A percentile compares a stretch with the other conserved stretches of the same genome.
phyloP scores from a whole-genome alignment of 2,888 invertebrate genomes.

The Ophion costatus region DNA sequence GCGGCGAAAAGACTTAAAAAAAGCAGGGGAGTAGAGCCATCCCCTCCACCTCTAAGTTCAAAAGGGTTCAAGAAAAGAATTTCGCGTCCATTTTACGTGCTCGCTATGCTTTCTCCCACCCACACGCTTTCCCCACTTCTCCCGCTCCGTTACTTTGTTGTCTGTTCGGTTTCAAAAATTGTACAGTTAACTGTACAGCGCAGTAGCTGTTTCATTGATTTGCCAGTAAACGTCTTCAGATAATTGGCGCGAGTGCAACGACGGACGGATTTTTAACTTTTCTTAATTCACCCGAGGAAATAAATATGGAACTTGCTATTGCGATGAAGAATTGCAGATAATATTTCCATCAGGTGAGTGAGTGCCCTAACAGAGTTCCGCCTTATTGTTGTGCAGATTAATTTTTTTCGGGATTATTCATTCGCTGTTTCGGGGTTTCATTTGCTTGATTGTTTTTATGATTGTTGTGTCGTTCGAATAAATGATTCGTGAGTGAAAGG shows the following conservation, averaged over 20 bases:
- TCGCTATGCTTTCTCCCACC: neutral
- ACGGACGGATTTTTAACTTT: neutral
- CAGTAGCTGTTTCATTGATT: slow-evolving; percentile 37
- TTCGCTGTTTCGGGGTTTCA: too few species aligned
- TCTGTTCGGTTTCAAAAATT: neutral
- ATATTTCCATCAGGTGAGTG: too few species aligned
- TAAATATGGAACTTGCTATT: slow-evolving; percentile 2
- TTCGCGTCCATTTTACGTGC: too few species aligned
- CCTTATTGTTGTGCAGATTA: too few species aligned
- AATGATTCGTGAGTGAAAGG: too few species aligned
- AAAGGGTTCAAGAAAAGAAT: neutral
- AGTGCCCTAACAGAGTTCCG: too few species aligned
- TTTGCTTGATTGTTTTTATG: too few species aligned
- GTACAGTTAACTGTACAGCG: neutral
- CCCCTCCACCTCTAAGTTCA: neutral
- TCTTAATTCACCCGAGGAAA: neutral
- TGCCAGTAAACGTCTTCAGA: neutral
- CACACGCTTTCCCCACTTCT: neutral
- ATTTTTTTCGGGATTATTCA: too few species aligned
- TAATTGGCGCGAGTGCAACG: slow-evolving; percentile 16
- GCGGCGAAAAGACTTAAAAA: too few species aligned
- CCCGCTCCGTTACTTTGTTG: neutral
- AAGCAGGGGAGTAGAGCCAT: too few species aligned
- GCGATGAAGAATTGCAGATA: neutral
- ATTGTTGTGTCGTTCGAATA: too few species aligned